A percentile compares a stretch with the other conserved stretches of the same genome.
phyloP scores from a whole-genome alignment of 2,888 invertebrate genomes.

The Galerucella nymphaeae region DNA sequence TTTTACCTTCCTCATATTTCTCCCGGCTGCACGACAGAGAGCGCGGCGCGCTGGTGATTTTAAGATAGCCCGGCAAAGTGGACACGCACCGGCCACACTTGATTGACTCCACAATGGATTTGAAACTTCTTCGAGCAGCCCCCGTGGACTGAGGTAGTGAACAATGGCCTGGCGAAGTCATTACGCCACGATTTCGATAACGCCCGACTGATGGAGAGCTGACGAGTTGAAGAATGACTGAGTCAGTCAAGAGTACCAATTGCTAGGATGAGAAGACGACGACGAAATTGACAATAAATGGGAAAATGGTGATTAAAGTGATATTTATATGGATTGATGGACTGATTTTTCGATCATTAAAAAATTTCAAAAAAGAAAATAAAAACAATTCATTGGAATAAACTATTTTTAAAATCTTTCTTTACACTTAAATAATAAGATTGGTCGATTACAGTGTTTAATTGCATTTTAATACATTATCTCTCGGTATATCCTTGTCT shows the following conservation, averaged over 20 bases:
- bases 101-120: constrained; percentile 63
- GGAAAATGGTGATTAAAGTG: too few species aligned
- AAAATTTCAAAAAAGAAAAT: neutral
- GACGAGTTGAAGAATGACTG: constrained; percentile 54
- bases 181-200: constrained; percentile 58
- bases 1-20: constrained; percentile 34
- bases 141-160: constrained; percentile 52
- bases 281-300: constrained; percentile 8
- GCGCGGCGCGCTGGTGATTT: constrained; percentile 39
- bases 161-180: constrained; percentile 60
- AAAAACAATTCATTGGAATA: too few species aligned
- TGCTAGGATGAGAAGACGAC: constrained; percentile 31
- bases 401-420: too few species aligned
- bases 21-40: constrained; percentile 38
- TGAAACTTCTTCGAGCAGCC: constrained; percentile 57
- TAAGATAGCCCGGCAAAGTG: constrained; percentile 38
- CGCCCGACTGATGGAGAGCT: constrained; percentile 56
- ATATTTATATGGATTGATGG: neutral
- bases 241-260: constrained; percentile 33
- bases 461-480: neutral
- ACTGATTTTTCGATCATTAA: neutral
- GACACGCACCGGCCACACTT: constrained; percentile 48
- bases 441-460: too few species aligned
- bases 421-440: too few species aligned
- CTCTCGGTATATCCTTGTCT: neutral